Evolutionary conservation across 2,888 invertebrate genomes (phyloP).

Genomic region (Aporophyla lueneburgensis): DNA sequence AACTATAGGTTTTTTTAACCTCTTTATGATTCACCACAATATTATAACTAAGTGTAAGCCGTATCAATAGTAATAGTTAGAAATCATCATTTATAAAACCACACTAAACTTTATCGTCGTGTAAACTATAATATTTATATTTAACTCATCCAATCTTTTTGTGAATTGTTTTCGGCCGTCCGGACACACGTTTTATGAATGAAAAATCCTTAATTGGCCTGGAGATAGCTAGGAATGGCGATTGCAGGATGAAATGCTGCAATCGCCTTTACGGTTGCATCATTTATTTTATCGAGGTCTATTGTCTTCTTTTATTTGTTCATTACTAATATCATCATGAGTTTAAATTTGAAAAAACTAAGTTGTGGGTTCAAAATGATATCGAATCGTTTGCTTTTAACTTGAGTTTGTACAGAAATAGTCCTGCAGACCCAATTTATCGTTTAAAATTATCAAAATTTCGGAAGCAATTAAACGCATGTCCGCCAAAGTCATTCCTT

Average conservation of each 20-base stretch:
- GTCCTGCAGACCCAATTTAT: neutral
- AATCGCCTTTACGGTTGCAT: neutral
- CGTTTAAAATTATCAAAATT: too few species aligned
- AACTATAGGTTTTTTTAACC: neutral
- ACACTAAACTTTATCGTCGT: neutral
- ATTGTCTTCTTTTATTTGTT: neutral
- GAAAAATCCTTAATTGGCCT: neutral
- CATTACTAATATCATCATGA: neutral
- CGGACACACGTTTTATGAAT: neutral
- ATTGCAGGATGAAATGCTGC: neutral
- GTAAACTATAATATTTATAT: neutral
- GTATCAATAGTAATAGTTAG: too few species aligned
- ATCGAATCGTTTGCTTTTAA: neutral
- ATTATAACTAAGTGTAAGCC: neutral
- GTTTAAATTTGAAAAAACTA: neutral
- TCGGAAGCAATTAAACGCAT: too few species aligned
- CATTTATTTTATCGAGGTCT: neutral
- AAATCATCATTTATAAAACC: too few species aligned
- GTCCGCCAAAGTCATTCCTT: too few species aligned
- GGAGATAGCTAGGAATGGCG: too few species aligned
- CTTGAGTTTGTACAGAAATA: neutral
- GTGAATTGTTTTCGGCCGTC: neutral
- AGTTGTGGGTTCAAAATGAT: neutral
- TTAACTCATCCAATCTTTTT: neutral
- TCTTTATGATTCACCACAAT: neutral